Percentiles rank a stretch among this genome's conserved stretches.
Conservation (phyloP, 1,140 invertebrate genomes). For the Arctopsyche grandis region DNA sequence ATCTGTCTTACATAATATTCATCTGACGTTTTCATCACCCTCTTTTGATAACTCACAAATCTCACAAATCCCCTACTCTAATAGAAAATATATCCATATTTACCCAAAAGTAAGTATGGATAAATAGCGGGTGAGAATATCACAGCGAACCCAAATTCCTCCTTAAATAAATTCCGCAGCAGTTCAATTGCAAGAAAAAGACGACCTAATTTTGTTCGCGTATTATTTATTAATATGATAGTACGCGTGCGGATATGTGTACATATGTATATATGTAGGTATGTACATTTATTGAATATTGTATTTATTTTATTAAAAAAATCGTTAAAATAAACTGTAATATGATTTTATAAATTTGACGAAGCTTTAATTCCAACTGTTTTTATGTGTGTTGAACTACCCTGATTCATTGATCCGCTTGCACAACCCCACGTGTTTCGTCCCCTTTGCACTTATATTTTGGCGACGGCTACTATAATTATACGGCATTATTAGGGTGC, state of each 20-base stretch:
- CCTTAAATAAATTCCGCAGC: background rate
- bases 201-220: background rate
- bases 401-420: conserved; percentile 15
- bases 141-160: background rate
- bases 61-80: too few relatives aligned
- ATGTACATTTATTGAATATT: too few relatives aligned
- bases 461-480: background rate
- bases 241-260: too few relatives aligned
- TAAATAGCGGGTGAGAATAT: too few relatives aligned
- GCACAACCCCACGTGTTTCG: conserved; percentile 10
- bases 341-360: background rate
- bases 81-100: too few relatives aligned
- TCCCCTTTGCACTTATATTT: background rate
- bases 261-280: too few relatives aligned
- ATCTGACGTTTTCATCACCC: too few relatives aligned
- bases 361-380: background rate
- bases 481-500: background rate
- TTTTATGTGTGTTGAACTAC: background rate
- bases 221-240: too few relatives aligned
- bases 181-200: background rate
- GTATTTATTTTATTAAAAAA: too few relatives aligned
- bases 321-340: background rate
- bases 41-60: too few relatives aligned
- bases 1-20: too few relatives aligned
- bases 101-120: too few relatives aligned